Percentiles rank a stretch among this genome's conserved stretches.
These are phyloP conservation scores for Perognathus longimembris DNA, from an alignment of 2,113 vertebrate genomes.

Conservation along the genomic window DNA sequence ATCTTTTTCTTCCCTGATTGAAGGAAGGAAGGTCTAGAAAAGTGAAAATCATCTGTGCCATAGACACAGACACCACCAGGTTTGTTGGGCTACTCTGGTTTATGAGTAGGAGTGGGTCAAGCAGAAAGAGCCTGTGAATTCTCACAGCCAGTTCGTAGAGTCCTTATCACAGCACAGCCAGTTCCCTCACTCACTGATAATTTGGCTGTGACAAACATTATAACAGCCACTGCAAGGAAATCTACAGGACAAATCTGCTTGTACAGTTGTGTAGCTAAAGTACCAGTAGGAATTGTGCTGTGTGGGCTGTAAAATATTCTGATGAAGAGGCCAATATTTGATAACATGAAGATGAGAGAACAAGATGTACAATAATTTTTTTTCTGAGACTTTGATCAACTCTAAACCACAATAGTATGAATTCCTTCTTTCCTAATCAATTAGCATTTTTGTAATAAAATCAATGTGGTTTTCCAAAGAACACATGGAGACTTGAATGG, in stretches of 20 bases:
- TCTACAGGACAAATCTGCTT: not conserved
- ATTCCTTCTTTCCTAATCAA: not conserved
- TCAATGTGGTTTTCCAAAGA: not conserved
- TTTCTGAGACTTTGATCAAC: conserved; percentile 9
- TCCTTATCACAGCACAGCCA: not conserved
- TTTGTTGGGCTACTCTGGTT: not conserved
- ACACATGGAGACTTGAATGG: not conserved
- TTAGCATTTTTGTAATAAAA: not conserved
- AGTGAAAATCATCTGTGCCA: not conserved
- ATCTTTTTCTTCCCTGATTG: not conserved
- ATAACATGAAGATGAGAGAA: conserved; percentile 14
- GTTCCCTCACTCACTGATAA: not conserved
- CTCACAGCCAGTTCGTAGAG: not conserved
- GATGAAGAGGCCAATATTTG: not conserved
- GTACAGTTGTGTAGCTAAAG: not conserved
- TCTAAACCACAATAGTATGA: not conserved
- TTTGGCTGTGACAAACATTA: conserved; percentile 18
- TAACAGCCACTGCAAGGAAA: not conserved
- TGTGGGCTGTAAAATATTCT: not conserved
- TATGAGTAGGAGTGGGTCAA: not conserved
- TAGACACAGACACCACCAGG: not conserved
- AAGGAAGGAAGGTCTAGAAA: not conserved
- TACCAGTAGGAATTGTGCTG: not conserved
- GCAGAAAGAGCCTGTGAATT: not conserved
- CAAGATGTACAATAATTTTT: not conserved